Evolutionary conservation across 2,888 invertebrate genomes (phyloP).

Genomic region (Leptinotarsa peninsularis): DNA sequence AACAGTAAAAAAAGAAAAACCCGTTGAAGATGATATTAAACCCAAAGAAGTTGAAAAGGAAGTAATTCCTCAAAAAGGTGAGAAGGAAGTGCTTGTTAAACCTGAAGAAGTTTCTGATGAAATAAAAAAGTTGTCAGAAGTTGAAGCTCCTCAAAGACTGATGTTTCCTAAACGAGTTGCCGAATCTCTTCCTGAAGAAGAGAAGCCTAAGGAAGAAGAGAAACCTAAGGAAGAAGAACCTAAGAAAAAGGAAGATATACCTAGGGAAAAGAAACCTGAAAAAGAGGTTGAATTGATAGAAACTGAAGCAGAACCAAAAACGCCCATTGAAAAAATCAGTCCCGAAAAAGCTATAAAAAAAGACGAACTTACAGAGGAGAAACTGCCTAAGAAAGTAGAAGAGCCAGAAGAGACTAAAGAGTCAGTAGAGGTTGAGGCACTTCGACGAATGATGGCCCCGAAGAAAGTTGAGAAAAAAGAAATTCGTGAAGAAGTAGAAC

Average conservation of each 20-base stretch:
- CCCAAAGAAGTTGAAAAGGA: background rate
- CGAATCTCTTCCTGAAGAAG: too few relatives aligned
- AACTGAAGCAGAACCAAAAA: background rate
- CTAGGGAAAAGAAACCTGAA: background rate
- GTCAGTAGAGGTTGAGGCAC: too few relatives aligned
- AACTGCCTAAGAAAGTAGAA: background rate
- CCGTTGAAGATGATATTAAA: background rate
- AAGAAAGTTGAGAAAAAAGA: too few relatives aligned
- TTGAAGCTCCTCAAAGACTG: background rate
- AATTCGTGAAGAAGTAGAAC: too few relatives aligned
- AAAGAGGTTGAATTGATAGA: background rate
- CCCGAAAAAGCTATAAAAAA: slow-evolving; percentile 6
- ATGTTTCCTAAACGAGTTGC: background rate
- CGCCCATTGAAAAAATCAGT: slow-evolving; percentile 3
- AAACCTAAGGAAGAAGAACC: too few relatives aligned
- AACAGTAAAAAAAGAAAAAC: background rate
- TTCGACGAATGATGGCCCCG: too few relatives aligned
- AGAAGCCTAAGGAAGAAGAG: too few relatives aligned
- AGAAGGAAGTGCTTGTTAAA: background rate
- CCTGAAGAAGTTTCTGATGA: background rate
- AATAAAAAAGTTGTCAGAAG: background rate
- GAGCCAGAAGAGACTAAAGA: too few relatives aligned
- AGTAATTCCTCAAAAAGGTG: background rate
- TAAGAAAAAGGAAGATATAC: too few relatives aligned
- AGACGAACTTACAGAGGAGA: background rate